phyloP scores from a whole-genome alignment of 2,113 vertebrate species.

The Hippocampus abdominalis region DNA sequence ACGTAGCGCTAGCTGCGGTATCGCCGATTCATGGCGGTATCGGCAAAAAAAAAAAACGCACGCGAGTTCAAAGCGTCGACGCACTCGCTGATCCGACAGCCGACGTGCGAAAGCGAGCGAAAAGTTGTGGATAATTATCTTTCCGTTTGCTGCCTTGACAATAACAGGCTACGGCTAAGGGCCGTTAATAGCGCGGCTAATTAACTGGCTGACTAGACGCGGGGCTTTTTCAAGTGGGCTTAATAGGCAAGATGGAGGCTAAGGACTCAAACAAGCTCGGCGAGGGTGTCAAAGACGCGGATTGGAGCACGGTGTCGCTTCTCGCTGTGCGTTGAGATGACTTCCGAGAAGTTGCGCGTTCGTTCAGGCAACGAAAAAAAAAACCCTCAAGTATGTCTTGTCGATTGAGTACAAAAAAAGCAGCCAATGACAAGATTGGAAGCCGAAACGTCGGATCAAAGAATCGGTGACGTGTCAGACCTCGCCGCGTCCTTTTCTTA shows the following conservation, averaged over 20 bases:
- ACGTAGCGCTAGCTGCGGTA: too few relatives aligned
- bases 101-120: not conserved
- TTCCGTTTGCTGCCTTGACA: slow-evolving; percentile 38
- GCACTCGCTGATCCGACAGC: not conserved
- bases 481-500: slow-evolving; percentile 34
- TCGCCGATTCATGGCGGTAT: too few relatives aligned
- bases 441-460: slow-evolving; percentile 22
- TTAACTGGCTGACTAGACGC: slow-evolving; percentile 33
- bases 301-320: not conserved
- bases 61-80: not conserved
- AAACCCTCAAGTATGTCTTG: not conserved
- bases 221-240: slow-evolving; percentile 10
- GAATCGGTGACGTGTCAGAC: slow-evolving; percentile 31
- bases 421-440: not conserved
- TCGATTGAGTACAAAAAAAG: not conserved
- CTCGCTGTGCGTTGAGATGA: not conserved
- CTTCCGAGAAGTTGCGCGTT: not conserved
- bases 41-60: not conserved
- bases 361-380: not conserved
- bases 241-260: slow-evolving; percentile 14
- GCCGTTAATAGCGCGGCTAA: slow-evolving; percentile 44
- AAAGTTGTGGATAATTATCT: slow-evolving; percentile 33
- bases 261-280: not conserved
- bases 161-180: slow-evolving; percentile 34
- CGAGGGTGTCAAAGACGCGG: not conserved